Evolutionary conservation across 1,140 invertebrate species (phyloP).

Genomic region (Hyles vespertilio): DNA sequence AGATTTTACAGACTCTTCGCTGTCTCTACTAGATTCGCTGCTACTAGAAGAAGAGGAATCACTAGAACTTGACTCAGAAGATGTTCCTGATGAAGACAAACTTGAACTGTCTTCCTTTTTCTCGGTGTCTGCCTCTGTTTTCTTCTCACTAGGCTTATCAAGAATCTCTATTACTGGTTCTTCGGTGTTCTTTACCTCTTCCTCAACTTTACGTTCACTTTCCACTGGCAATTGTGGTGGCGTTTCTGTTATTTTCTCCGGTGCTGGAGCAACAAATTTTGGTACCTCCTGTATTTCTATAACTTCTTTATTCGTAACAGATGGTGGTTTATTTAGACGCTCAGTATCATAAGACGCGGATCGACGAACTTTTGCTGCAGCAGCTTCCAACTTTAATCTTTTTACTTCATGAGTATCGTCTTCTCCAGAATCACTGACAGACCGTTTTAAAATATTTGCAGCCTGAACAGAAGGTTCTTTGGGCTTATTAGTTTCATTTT

Average conservation of each 20-base stretch:
- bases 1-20: constrained; percentile 55
- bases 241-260: constrained; percentile 10
- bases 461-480: constrained; percentile 46
- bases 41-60: constrained; percentile 63
- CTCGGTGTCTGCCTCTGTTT: constrained; percentile 17
- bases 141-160: constrained; percentile 19
- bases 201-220: constrained; percentile 4
- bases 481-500: constrained; percentile 25
- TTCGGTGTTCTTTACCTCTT: constrained; percentile 19
- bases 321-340: constrained; percentile 28
- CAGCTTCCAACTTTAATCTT: constrained; percentile 57
- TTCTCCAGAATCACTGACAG: constrained; percentile 63
- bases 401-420: constrained; percentile 60
- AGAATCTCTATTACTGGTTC: neutral
- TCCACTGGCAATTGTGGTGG: neutral
- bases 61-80: constrained; percentile 64
- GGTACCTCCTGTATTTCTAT: constrained; percentile 5
- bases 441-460: constrained; percentile 64
- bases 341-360: constrained; percentile 67
- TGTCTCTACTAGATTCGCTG: constrained; percentile 59
- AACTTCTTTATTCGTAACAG: too few relatives aligned
- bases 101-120: constrained; percentile 56
- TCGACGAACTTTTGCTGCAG: constrained; percentile 62
- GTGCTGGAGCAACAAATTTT: constrained; percentile 7
- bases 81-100: constrained; percentile 54